phyloP scores from a whole-genome alignment of 2,888 invertebrate genomes.

The Phengaris alcon region DNA sequence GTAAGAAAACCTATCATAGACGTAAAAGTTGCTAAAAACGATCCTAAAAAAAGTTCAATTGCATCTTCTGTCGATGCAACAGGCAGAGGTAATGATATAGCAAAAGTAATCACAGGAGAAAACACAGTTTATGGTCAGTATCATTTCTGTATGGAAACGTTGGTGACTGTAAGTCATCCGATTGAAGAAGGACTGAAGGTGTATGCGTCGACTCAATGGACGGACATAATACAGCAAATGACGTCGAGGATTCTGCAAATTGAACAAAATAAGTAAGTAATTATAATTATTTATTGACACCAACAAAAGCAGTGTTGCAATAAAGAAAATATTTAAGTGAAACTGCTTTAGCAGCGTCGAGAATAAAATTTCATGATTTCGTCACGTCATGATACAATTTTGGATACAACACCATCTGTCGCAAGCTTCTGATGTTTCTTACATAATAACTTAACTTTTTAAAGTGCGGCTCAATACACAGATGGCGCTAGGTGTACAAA shows the following conservation, averaged over 20 bases:
- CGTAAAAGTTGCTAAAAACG: slow-evolving; percentile 46
- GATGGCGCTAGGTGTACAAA: too few relatives aligned
- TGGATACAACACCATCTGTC: too few relatives aligned
- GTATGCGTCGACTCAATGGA: slow-evolving; percentile 77
- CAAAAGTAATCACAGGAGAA: slow-evolving; percentile 50
- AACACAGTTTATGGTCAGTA: slow-evolving; percentile 75
- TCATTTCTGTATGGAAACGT: slow-evolving; percentile 84
- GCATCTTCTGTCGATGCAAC: slow-evolving; percentile 41
- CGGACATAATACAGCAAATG: slow-evolving; percentile 70
- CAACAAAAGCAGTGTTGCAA: too few relatives aligned
- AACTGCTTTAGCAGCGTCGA: too few relatives aligned
- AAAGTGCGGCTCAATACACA: too few relatives aligned
- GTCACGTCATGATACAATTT: too few relatives aligned
- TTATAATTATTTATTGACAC: too few relatives aligned
- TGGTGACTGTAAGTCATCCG: slow-evolving; percentile 78
- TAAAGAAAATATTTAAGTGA: too few relatives aligned
- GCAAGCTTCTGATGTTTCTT: too few relatives aligned
- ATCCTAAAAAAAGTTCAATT: slow-evolving; percentile 43
- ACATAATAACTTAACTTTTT: too few relatives aligned
- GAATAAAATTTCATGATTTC: too few relatives aligned
- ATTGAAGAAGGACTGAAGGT: slow-evolving; percentile 82
- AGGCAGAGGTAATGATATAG: slow-evolving; percentile 43
- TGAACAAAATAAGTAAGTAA: slow-evolving; percentile 68
- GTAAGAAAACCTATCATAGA: slow-evolving; percentile 52
- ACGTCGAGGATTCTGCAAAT: slow-evolving; percentile 73